phyloP scores from a whole-genome alignment of 2,888 invertebrate genomes.

The Brachyopa scutellaris region DNA sequence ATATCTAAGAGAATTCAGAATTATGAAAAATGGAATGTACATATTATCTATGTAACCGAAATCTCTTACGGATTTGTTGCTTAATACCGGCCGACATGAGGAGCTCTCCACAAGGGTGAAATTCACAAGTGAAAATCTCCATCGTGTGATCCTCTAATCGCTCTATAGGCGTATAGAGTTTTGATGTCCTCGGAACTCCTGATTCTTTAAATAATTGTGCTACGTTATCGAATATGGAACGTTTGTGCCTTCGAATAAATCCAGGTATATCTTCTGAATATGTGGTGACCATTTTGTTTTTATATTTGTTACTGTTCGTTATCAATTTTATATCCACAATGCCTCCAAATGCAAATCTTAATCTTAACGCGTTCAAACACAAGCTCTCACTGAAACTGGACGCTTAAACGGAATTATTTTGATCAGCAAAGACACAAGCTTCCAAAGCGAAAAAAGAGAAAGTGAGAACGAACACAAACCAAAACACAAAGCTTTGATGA shows the following conservation, averaged over 20 bases:
- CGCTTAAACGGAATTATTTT: no score
- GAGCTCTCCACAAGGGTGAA: conserved; percentile 97
- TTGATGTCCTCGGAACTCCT: conserved; percentile 89
- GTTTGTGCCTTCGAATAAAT: not conserved
- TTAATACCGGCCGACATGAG: conserved; percentile 97
- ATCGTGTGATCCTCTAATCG: conserved; percentile 97
- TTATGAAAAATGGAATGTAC: not conserved
- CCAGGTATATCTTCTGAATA: not conserved
- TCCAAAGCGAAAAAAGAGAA: no score
- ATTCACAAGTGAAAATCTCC: conserved; percentile 95
- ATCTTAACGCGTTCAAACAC: no score
- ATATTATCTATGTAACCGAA: no score
- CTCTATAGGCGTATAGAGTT: conserved; percentile 96
- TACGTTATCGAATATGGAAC: not conserved
- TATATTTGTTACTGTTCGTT: no score
- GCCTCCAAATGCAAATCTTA: no score
- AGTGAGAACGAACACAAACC: no score
- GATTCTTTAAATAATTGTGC: not conserved
- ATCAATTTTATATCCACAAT: no score
- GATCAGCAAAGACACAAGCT: no score
- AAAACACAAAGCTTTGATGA: no score
- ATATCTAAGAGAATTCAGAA: conserved; percentile 84
- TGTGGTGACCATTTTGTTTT: no score
- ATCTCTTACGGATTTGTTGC: conserved; percentile 92
- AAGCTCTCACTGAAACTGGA: no score